Evolutionary conservation across 2,888 invertebrate species (phyloP).

Genomic region (Ethmia dodecea): DNA sequence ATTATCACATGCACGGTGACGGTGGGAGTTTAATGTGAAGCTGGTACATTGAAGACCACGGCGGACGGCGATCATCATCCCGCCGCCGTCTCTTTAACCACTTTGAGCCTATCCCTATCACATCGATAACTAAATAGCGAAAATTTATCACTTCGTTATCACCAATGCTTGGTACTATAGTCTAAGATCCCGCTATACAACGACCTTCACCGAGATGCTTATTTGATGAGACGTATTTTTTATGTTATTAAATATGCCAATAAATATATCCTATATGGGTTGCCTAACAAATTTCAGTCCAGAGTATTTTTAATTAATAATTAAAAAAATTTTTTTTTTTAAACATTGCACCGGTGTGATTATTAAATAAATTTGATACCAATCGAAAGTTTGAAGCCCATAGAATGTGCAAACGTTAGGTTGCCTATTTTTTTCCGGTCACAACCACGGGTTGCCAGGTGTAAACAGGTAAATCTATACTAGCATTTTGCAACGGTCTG

Average conservation of each 20-base stretch:
- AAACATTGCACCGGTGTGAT: neutral
- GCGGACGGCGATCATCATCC: no score
- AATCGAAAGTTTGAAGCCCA: slow-evolving; percentile 21
- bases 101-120: no score
- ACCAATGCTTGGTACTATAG: no score
- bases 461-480: slow-evolving; percentile 15
- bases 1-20: no score
- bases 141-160: no score
- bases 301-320: slow-evolving; percentile 3
- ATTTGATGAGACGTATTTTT: no score
- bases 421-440: slow-evolving; percentile 15
- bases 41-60: no score
- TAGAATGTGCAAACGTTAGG: slow-evolving; percentile 17
- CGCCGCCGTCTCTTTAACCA: no score
- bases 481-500: slow-evolving; percentile 9
- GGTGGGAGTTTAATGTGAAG: no score
- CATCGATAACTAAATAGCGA: no score
- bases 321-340: no score
- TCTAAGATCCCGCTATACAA: neutral
- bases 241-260: slow-evolving; percentile 1
- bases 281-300: no score
- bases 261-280: slow-evolving; percentile 1
- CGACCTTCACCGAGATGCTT: slow-evolving; percentile 1
- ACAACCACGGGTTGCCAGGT: slow-evolving; percentile 13
- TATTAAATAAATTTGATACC: slow-evolving; percentile 12